These are phyloP conservation scores for Dipodomys spectabilis DNA, from an alignment of 2,113 vertebrate genomes.

Conservation along the genomic window DNA sequence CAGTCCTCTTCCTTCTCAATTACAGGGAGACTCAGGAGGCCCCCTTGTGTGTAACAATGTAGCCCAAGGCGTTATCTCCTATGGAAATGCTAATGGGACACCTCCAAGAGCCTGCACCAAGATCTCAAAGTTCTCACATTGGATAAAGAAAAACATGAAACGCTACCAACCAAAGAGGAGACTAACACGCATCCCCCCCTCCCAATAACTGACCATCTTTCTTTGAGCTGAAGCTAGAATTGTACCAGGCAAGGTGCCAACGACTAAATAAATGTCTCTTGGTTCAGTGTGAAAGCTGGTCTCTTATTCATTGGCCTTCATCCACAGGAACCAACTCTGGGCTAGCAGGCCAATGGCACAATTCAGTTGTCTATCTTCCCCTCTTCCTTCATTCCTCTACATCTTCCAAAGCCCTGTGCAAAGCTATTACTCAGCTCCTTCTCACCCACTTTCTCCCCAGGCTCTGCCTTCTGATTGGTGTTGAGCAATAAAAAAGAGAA, in stretches of 20 bases:
- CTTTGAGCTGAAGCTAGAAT: neutral
- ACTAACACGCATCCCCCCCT: neutral
- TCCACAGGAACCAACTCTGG: neutral
- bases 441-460: neutral
- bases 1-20: too few relatives aligned
- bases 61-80: constrained; percentile 63
- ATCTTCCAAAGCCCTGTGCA: neutral
- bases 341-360: neutral
- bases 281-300: neutral
- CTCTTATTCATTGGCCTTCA: neutral
- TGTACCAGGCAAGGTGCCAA: neutral
- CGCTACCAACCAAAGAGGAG: neutral
- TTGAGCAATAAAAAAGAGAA: neutral
- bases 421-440: neutral
- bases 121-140: constrained; percentile 35
- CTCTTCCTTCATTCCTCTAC: too few relatives aligned
- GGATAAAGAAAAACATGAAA: constrained; percentile 62
- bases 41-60: constrained; percentile 42
- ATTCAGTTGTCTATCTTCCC: neutral
- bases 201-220: neutral
- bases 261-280: constrained; percentile 52
- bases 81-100: accelerated
- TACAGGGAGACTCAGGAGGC: constrained; percentile 57
- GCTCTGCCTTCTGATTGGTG: neutral
- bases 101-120: constrained; percentile 50